Base-by-base conservation (phyloP, 2,113 vertebrate genomes). In the Oryzias woworae region DNA sequence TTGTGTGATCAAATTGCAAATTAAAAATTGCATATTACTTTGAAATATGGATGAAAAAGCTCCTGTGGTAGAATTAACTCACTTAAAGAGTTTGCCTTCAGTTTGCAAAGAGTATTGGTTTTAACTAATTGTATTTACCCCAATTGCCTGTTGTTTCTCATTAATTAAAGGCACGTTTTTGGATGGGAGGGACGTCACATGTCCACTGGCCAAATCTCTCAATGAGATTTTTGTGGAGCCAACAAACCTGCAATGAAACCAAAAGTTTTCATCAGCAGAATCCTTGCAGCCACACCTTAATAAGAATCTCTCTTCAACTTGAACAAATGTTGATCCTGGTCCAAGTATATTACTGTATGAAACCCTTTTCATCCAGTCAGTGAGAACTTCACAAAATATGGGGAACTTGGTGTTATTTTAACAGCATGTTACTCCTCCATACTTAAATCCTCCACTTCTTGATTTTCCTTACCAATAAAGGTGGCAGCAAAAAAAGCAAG, bases 141-240 rank as follows among this genome's bases (percentile, higher is more conserved):
- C 96, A 47, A 85, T 88, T 64, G 92, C 79, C 55, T 96, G 94
- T 51, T 93, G 94, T 58, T 90, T 97, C 77, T 98, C 96, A 56
- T 91, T 96, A 46, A 94, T 66, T 46, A 98, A 75, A 49, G 95
- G 85, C 66, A 93, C 52, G 46, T 94, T 92, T 75, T 92, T 97
- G 80, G 89, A 95, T 1, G 95, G 93, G 62, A 93, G 86, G 0
- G 95, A 94, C 78, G 79, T 93, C 69, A 83, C 83, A 51, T 96
- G 93, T 79, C 95, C 94, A 15, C 91, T 91, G 14, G 89, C 90
- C 59, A 98, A 78, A 51, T 96, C 96, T 83, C 90, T 95, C 62
- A 98, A 87, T 18, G 84, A 77, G 57, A 98, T 16, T 0, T 91
- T 91, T 20, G 94, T 92, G 0, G 89, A 95, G 69, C 96, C 96